These are phyloP conservation scores for Leptothorax acervorum DNA, from an alignment of 2,888 invertebrate species.

Conservation along the genomic window DNA sequence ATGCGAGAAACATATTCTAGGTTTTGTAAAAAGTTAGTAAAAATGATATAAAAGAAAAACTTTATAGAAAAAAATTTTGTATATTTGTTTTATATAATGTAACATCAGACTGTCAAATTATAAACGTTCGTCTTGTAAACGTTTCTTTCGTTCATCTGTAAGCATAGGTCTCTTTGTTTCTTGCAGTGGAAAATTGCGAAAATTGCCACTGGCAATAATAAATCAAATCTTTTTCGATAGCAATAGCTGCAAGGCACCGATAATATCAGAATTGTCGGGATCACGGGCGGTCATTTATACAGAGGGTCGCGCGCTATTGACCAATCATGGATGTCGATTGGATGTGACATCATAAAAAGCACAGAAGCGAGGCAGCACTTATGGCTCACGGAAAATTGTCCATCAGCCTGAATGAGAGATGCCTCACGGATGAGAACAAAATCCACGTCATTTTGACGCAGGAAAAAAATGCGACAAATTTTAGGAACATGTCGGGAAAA, in stretches of 20 bases:
- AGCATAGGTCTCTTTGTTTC: background rate
- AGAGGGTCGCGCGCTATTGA: slow-evolving; percentile 52
- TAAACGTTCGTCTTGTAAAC: background rate
- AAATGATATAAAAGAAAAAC: background rate
- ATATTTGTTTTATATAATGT: background rate
- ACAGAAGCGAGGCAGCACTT: slow-evolving; percentile 66
- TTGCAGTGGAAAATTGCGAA: slow-evolving; percentile 23
- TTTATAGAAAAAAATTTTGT: background rate
- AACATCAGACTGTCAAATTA: background rate
- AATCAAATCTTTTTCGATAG: slow-evolving; percentile 50
- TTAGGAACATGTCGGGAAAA: slow-evolving; percentile 40
- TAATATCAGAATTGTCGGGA: slow-evolving; percentile 63
- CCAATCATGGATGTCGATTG: slow-evolving; percentile 75
- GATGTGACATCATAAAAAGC: slow-evolving; percentile 79
- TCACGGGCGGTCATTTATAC: slow-evolving; percentile 59
- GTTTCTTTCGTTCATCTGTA: background rate
- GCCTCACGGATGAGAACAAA: slow-evolving; percentile 49
- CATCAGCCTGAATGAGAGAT: slow-evolving; percentile 70
- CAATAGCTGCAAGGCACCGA: slow-evolving; percentile 45
- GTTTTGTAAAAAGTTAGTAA: background rate
- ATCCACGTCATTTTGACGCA: slow-evolving; percentile 61
- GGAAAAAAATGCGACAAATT: slow-evolving; percentile 61
- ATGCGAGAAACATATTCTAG: background rate
- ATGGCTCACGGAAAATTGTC: slow-evolving; percentile 69
- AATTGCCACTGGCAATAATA: slow-evolving; percentile 35